A percentile compares a stretch with the other conserved stretches of the same genome.
phyloP scores from a whole-genome alignment of 2,113 vertebrate species.

The Phainopepla nitens region DNA sequence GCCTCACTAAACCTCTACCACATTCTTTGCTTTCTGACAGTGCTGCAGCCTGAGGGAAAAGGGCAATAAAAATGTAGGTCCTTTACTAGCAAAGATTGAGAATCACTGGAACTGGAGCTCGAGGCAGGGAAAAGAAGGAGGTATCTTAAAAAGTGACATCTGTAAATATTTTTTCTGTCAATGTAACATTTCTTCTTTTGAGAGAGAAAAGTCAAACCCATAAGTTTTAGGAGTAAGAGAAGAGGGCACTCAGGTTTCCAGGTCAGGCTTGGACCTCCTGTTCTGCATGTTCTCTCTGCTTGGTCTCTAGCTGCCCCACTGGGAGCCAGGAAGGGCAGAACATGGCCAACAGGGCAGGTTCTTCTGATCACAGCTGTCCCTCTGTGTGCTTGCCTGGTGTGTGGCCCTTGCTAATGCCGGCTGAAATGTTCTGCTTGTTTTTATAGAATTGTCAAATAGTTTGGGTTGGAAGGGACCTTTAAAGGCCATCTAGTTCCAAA shows the following conservation, averaged over 20 bases:
- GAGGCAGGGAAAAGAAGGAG: background rate
- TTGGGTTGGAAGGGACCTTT: background rate
- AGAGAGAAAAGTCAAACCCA: background rate
- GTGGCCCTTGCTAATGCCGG: constrained; percentile 47
- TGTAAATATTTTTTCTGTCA: background rate
- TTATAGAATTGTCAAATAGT: background rate
- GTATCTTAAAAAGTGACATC: background rate
- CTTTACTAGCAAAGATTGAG: background rate
- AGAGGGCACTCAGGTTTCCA: background rate
- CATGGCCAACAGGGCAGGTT: background rate
- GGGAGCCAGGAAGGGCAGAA: background rate
- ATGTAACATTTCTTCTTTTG: background rate
- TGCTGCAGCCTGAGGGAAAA: background rate
- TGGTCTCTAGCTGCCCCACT: background rate
- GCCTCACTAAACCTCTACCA: background rate
- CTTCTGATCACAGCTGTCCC: background rate
- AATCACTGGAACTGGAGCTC: background rate
- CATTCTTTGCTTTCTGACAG: background rate
- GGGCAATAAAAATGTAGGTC: background rate
- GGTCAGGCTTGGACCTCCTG: background rate
- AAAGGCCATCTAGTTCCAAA: background rate
- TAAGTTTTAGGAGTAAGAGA: background rate
- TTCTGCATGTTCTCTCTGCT: background rate
- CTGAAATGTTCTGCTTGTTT: constrained; percentile 58
- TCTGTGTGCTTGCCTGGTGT: background rate